Base-by-base conservation (phyloP, 1,140 invertebrate genomes). In the Platyscapa corneri region DNA sequence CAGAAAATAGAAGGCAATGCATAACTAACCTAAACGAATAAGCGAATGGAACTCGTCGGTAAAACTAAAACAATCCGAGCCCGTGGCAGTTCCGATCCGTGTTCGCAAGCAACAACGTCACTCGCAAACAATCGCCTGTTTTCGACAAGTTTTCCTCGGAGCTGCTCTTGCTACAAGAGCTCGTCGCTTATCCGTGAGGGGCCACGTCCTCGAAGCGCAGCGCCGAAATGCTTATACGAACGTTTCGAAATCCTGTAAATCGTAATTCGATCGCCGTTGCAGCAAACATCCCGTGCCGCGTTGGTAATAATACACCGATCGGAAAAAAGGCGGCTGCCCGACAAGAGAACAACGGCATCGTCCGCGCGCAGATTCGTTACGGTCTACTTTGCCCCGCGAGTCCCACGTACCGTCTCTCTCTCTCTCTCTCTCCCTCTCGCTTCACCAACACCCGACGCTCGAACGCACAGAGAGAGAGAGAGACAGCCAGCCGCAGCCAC, bases 331-430 rank as follows among this genome's bases (percentile, higher is more conserved):
- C 23, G 32, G 3, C 18, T 42, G 49, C 56, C 37, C 75, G 46
- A 6, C 81, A 8, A n/a, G n/a, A 32, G 14, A 32, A 34, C 30
- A 56, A 23, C 34, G 56, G 20, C 77, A 16, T 0, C 32, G n/a
- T 16, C 30, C 30, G 18, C 87, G 87, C 87, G 88, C 88, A 87
- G 89, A 90, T 90, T 89, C 90, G 90, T 90, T 88, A 90, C 89
- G 90, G 88, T 90, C 90, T 90, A 90, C 89, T 90, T 91, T 90
- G 89, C 88, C 81, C 81, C 86, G 87, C 88, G 89, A 87, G 85
- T 86, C 86, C 27, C 56, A 46, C 39, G 53, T 79, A 39, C 46
- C 0, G 27, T 32, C 18, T 3, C 37, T 0, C 18, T 14, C n/a
- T 5, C 64, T 39, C 23, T 18, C 76, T 46, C 42, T 49, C 74